Evolutionary conservation across 2,113 vertebrate species (phyloP).

Genomic region (Thalassarche chlororhynchos): DNA sequence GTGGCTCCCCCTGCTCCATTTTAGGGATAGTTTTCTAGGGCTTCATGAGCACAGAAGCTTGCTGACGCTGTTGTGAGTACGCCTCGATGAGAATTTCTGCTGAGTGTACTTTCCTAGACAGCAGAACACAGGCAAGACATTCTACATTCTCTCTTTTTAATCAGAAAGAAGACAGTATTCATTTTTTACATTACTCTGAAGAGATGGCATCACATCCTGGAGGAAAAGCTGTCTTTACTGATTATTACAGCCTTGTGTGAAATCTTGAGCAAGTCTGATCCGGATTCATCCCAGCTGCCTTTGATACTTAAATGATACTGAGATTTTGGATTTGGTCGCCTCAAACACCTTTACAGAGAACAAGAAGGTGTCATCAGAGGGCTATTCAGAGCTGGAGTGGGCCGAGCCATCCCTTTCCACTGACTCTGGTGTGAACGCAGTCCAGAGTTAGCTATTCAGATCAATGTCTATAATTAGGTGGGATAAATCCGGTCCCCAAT

Average conservation of each 20-base stretch:
- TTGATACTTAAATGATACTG: background rate
- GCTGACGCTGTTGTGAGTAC: background rate
- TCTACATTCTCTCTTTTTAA: background rate
- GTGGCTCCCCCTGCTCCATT: background rate
- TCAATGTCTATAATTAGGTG: background rate
- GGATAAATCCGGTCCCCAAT: background rate
- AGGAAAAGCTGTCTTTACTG: background rate
- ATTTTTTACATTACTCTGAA: background rate
- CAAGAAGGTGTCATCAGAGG: background rate
- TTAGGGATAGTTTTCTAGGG: background rate
- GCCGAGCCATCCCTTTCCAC: background rate
- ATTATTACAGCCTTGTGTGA: background rate
- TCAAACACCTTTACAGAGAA: background rate
- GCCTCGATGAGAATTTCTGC: background rate
- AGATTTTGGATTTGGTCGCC: background rate
- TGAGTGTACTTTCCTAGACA: background rate
- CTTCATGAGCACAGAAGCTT: background rate
- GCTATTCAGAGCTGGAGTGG: background rate
- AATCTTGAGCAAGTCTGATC: background rate
- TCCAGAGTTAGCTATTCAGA: background rate
- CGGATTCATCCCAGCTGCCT: background rate
- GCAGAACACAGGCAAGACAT: background rate
- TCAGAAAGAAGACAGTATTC: background rate
- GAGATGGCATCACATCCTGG: background rate
- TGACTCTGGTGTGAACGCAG: background rate